These are phyloP conservation scores for Hydropsyche betteni DNA, from an alignment of 2,888 invertebrate species.

Conservation along the genomic window DNA sequence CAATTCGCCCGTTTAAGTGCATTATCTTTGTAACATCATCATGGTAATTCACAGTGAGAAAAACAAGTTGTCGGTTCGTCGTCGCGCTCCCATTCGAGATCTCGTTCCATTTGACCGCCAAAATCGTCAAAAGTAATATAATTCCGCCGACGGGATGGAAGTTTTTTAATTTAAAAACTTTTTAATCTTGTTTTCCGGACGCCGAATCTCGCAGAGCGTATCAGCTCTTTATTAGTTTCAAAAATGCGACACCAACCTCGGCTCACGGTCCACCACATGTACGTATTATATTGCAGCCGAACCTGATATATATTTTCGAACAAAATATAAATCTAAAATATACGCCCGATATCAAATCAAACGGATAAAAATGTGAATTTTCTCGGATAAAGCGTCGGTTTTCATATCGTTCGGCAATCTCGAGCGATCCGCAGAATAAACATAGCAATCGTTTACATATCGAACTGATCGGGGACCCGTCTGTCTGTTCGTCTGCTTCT, in stretches of 20 bases:
- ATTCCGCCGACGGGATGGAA: slow-evolving; percentile 40
- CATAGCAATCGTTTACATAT: slow-evolving; percentile 13
- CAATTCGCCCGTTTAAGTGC: too few species aligned
- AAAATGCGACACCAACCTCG: slow-evolving; percentile 43
- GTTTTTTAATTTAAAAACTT: slow-evolving; percentile 51
- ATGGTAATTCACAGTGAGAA: too few species aligned
- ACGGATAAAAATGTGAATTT: too few species aligned
- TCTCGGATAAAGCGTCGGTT: too few species aligned
- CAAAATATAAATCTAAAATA: too few species aligned
- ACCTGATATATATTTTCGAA: too few species aligned
- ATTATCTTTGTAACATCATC: too few species aligned
- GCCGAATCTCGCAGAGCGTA: slow-evolving; percentile 46
- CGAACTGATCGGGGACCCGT: slow-evolving; percentile 19
- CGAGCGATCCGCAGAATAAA: slow-evolving; percentile 16
- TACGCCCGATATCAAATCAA: too few species aligned
- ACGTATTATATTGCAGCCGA: too few species aligned
- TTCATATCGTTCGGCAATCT: neutral
- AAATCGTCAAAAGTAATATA: slow-evolving; percentile 49
- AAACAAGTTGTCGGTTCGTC: too few species aligned
- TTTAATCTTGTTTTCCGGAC: slow-evolving; percentile 48
- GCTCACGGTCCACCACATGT: too few species aligned
- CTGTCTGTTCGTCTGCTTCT: slow-evolving; percentile 18
- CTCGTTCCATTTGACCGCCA: slow-evolving; percentile 35
- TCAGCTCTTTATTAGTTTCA: slow-evolving; percentile 49
- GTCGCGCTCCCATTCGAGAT: neutral